Conservation (phyloP, 2,797 vertebrate genomes). For the Rhadinocentrus ornatus region DNA sequence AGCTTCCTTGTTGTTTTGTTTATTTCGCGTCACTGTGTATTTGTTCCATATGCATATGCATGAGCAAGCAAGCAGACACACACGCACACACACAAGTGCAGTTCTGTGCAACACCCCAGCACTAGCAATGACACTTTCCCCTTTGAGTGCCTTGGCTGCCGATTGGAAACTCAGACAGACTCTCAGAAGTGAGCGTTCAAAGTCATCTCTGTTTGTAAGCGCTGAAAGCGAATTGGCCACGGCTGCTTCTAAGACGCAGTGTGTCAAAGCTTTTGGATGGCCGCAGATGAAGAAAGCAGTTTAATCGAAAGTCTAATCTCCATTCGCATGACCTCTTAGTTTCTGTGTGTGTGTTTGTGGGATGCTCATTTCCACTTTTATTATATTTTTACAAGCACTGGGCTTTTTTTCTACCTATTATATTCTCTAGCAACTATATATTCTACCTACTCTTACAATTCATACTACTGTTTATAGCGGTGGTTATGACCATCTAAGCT, state of each 20-base stretch:
- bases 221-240: conserved; percentile 55
- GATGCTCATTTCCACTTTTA: conserved; percentile 36
- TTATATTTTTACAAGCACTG: conserved; percentile 14
- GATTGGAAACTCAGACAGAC: conserved; percentile 56
- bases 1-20: conserved; percentile 67
- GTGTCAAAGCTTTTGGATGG: conserved; percentile 59
- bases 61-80: conserved; percentile 35
- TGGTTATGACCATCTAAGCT: no score
- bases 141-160: conserved; percentile 45
- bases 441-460: no score
- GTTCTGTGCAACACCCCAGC: conserved; percentile 26
- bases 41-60: conserved; percentile 67
- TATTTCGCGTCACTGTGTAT: conserved; percentile 53
- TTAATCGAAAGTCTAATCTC: conserved; percentile 75
- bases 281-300: conserved; percentile 55
- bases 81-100: conserved; percentile 19
- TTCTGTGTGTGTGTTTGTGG: conserved; percentile 4
- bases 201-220: conserved; percentile 62
- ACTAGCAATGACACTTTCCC: conserved; percentile 48
- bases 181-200: conserved; percentile 63
- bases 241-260: conserved; percentile 41
- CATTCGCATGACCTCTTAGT: conserved; percentile 68
- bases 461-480: no score
- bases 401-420: conserved; percentile 3
- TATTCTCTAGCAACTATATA: no score